Percentiles rank a stretch among this genome's conserved stretches.
Conservation (phyloP, 2,888 invertebrate genomes). For the Villa cingulata region DNA sequence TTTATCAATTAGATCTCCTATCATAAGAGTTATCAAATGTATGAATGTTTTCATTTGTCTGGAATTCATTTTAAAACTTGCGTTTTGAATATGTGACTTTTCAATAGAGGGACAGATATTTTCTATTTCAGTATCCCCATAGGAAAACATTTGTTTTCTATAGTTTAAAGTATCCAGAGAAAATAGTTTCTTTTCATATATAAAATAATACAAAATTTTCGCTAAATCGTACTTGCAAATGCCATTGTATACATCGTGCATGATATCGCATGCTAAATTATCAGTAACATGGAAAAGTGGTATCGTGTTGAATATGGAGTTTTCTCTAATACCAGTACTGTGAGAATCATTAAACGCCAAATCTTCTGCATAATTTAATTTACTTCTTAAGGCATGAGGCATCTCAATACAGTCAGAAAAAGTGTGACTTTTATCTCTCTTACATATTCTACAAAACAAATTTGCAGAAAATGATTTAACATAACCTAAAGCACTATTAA, state of each 20-base stretch:
- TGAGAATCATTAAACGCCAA: not conserved
- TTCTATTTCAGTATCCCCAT: not conserved
- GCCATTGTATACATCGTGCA: slow-evolving; percentile 12
- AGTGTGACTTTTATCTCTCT: too few species aligned
- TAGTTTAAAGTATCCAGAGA: not conserved
- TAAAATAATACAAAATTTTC: slow-evolving; percentile 7
- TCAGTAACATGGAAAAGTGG: slow-evolving; percentile 9
- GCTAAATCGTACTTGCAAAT: slow-evolving; percentile 6
- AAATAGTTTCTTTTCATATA: slow-evolving; percentile 3
- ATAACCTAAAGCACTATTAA: slow-evolving; percentile 12
- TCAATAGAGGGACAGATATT: not conserved
- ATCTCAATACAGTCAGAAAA: not conserved
- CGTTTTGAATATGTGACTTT: not conserved
- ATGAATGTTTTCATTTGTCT: not conserved
- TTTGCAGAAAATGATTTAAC: slow-evolving; percentile 11
- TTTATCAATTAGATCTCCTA: not conserved
- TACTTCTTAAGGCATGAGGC: too few species aligned
- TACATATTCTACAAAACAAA: not conserved
- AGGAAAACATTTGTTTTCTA: not conserved
- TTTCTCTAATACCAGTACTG: slow-evolving; percentile 9
- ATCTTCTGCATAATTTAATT: slow-evolving; percentile 9
- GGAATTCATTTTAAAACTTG: not conserved
- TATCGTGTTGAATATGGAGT: slow-evolving; percentile 11
- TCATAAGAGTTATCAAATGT: not conserved
- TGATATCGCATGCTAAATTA: slow-evolving; percentile 12